A percentile compares a stretch with the other conserved stretches of the same genome.
Evolutionary conservation across 1,140 invertebrate genomes (phyloP).

Genomic region (Papilio dardanus): DNA sequence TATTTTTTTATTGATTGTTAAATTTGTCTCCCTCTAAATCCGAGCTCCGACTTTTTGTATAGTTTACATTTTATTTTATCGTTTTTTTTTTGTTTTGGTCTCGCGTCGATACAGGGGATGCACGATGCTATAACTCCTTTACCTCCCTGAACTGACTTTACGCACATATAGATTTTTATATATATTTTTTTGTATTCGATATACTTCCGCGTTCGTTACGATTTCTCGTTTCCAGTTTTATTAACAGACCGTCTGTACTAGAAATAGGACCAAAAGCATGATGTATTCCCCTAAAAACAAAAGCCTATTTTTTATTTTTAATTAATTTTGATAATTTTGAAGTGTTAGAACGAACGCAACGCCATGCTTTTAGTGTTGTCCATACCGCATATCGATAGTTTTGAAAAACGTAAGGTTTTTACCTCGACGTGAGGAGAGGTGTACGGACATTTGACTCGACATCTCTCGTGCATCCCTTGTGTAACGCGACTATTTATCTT

Average conservation of each 20-base stretch:
- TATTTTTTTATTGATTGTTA: slow-evolving; percentile 60
- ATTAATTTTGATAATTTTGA: slow-evolving; percentile 54
- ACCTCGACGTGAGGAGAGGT: slow-evolving; percentile 54
- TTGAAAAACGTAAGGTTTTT: slow-evolving; percentile 26
- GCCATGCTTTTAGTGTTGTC: slow-evolving; percentile 76
- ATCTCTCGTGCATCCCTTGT: slow-evolving; percentile 76
- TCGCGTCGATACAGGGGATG: slow-evolving; percentile 80
- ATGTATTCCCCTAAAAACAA: slow-evolving; percentile 60
- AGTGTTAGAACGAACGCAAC: slow-evolving; percentile 52
- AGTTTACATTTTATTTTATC: slow-evolving; percentile 53
- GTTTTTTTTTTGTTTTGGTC: slow-evolving; percentile 61
- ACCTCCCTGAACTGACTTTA: slow-evolving; percentile 60
- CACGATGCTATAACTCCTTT: slow-evolving; percentile 77
- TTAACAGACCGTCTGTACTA: slow-evolving; percentile 19
- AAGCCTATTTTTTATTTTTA: slow-evolving; percentile 53
- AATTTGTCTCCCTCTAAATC: slow-evolving; percentile 79
- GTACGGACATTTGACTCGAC: slow-evolving; percentile 50
- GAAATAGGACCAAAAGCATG: slow-evolving; percentile 63
- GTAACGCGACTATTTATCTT: slow-evolving; percentile 57
- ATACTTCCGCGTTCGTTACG: neutral
- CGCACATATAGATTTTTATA: slow-evolving; percentile 48
- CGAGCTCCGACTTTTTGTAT: slow-evolving; percentile 62
- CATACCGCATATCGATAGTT: slow-evolving; percentile 53
- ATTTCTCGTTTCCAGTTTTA: slow-evolving; percentile 32
- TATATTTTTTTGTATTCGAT: slow-evolving; percentile 1